Base-by-base conservation (phyloP, 2,797 vertebrate species). In the Harpagifer antarcticus region DNA sequence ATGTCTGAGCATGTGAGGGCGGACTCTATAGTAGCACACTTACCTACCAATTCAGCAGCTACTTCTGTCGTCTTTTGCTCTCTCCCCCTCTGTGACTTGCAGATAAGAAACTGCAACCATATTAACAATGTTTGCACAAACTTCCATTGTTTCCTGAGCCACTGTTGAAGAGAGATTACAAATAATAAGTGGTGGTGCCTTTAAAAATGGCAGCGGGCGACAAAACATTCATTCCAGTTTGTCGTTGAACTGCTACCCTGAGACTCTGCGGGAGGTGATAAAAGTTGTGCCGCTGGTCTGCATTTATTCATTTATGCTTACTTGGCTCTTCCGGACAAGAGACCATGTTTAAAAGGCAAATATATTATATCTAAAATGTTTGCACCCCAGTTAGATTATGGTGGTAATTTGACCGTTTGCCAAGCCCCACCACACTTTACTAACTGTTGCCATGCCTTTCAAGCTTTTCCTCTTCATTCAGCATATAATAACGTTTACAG, bases 101-200 rank as follows among this genome's bases (percentile, higher is more conserved):
- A 83, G 91, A 93, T 94, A 93, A 92, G 85, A 68, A 76, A 56
- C 63, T 79, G 89, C 78, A 71, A 40, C 73, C 7, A 15, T 74
- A 68, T 80, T 81, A 77, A 78, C 76, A 31, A 62, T 47, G 77
- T 84, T 86, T 76, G 82, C 78, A 83, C 68, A 87, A 79, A 59
- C 72, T 2, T 57, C 66, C 52, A 91, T 91, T 91, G 89, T 93
- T 91, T 91, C 78, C 80, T 33, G 64, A 86, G 84, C 82, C 62
- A 59, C 61, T 83, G 84, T 78, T 80, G 70, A 85, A 63, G 69
- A 67, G 82, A 90, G 92, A 93, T 91, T 90, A 89, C 89, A 90
- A 86, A 89, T 83, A 92, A 90, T 86, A 91, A 88, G 77, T 82
- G 43, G 68, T 58, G 68, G 64, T 82, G 84, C 77, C 79, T 81